Evolutionary conservation across 2,888 invertebrate genomes (phyloP).

Genomic region (Drosophila subquinaria): DNA sequence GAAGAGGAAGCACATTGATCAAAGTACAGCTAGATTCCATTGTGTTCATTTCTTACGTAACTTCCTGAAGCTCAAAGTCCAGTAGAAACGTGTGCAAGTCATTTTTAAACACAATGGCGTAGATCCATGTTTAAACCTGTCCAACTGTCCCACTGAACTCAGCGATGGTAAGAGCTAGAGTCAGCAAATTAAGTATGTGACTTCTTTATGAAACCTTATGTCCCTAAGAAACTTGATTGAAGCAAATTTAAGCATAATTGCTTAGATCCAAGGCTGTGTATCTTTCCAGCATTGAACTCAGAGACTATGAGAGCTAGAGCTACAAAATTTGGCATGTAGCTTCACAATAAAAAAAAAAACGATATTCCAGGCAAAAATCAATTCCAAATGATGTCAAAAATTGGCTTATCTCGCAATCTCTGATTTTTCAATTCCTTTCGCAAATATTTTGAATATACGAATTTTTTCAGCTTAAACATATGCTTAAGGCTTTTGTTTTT

Average conservation of each 20-base stretch:
- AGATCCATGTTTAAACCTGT: not conserved
- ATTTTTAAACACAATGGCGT: not conserved
- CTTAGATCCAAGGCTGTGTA: not conserved
- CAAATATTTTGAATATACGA: no score
- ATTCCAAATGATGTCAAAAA: no score
- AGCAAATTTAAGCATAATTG: not conserved
- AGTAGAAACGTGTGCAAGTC: not conserved
- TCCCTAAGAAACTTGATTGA: not conserved
- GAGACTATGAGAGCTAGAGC: not conserved
- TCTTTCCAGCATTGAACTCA: not conserved
- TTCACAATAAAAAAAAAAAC: not conserved
- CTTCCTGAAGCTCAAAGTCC: slow-evolving; percentile 5
- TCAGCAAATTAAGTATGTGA: not conserved
- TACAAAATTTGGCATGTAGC: no score
- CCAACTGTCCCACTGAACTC: not conserved
- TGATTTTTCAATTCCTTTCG: no score
- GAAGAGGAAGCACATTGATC: not conserved
- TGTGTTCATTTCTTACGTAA: not conserved
- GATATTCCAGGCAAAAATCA: no score
- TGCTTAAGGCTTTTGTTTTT: no score
- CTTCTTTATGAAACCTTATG: not conserved
- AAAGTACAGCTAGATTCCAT: not conserved
- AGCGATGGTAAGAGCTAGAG: not conserved
- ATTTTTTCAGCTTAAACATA: no score
- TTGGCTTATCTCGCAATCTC: no score